A percentile compares a stretch with the other conserved stretches of the same genome.
Evolutionary conservation across 2,113 vertebrate species (phyloP).

Genomic region (Ginglymostoma cirratum): DNA sequence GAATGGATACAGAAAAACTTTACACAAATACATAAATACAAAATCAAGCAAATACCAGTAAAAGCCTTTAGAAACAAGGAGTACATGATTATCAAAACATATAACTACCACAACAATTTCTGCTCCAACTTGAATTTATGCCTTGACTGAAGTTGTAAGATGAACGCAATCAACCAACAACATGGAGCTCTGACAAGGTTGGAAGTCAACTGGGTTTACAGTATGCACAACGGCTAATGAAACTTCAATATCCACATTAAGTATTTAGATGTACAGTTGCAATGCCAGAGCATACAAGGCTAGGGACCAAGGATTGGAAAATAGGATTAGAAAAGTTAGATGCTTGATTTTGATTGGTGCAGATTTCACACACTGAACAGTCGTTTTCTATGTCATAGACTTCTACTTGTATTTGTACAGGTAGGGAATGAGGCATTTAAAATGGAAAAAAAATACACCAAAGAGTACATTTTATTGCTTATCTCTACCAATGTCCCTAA

Average conservation of each 20-base stretch:
- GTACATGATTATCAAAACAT: background rate
- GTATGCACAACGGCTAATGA: background rate
- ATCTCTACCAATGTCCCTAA: background rate
- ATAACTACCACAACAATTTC: background rate
- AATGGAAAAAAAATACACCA: background rate
- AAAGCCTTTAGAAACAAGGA: background rate
- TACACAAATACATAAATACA: background rate
- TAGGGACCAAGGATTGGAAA: too few species aligned
- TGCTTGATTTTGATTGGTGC: too few species aligned
- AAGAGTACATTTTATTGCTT: background rate
- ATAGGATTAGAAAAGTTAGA: too few species aligned
- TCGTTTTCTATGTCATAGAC: too few species aligned
- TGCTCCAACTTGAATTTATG: background rate
- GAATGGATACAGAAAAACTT: conserved; percentile 42
- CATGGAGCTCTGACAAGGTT: background rate
- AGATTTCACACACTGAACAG: too few species aligned
- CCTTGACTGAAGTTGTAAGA: background rate
- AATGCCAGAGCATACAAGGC: too few species aligned
- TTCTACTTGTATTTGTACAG: too few species aligned
- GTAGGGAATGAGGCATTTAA: too few species aligned
- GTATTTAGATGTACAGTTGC: too few species aligned
- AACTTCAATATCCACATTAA: background rate
- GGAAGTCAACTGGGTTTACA: background rate
- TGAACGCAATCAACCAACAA: background rate
- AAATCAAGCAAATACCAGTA: background rate